Percentiles rank a stretch among this genome's conserved stretches.
Conservation (phyloP, 2,797 vertebrate genomes). For the Clarias platycephalus region DNA sequence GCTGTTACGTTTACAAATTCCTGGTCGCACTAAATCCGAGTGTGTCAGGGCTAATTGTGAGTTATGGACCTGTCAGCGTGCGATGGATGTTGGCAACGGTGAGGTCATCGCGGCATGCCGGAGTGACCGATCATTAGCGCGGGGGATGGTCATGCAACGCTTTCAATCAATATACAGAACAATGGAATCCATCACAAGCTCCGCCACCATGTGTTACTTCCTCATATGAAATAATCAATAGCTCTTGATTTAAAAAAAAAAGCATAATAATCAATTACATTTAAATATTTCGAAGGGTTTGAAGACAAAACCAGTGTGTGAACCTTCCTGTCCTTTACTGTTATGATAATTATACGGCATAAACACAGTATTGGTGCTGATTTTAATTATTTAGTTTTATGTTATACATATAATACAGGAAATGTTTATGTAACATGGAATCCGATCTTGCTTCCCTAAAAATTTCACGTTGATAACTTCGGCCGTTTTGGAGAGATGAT, state of each 20-base stretch:
- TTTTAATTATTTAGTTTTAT: no score
- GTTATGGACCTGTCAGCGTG: slow-evolving; percentile 28
- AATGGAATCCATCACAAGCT: slow-evolving; percentile 22
- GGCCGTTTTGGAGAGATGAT: no score
- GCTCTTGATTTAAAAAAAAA: neutral
- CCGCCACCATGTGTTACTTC: neutral
- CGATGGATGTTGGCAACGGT: slow-evolving; percentile 43
- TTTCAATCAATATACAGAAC: slow-evolving; percentile 59
- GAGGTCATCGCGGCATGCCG: slow-evolving; percentile 64
- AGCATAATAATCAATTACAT: neutral
- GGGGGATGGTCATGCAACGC: slow-evolving; percentile 3
- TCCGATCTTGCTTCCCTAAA: no score
- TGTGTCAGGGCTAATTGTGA: slow-evolving; percentile 25
- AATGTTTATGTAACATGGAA: no score
- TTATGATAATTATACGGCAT: no score
- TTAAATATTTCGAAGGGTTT: no score
- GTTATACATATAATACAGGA: no score
- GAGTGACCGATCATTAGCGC: slow-evolving; percentile 56
- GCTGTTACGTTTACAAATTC: neutral
- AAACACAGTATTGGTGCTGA: no score
- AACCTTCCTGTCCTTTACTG: no score
- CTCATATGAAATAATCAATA: neutral
- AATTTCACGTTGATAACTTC: no score
- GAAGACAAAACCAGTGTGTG: no score
- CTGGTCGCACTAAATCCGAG: neutral